Evolutionary conservation across 1,140 invertebrate species (phyloP).

Genomic region (Calephelis virginiensis): DNA sequence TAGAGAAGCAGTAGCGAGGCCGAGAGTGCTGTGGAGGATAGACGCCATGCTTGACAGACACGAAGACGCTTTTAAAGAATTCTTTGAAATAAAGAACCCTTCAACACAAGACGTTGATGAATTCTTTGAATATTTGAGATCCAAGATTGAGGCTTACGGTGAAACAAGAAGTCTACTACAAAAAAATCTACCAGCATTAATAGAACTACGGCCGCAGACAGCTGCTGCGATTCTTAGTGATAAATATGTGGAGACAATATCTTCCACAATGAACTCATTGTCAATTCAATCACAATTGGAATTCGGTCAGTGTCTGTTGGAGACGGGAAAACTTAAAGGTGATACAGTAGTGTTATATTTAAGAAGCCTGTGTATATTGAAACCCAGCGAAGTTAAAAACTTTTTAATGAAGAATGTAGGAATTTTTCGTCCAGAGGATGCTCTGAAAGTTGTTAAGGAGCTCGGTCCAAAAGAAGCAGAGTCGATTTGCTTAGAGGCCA

Average conservation of each 20-base stretch:
- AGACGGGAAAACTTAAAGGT: conserved; percentile 50
- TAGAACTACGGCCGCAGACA: conserved; percentile 49
- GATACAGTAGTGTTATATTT: conserved; percentile 55
- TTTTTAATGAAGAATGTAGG: conserved; percentile 56
- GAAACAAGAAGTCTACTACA: conserved; percentile 35
- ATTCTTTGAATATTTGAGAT: conserved; percentile 64
- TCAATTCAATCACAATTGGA: conserved; percentile 40
- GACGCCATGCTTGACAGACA: conserved; percentile 40
- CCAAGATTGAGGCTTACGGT: conserved; percentile 41
- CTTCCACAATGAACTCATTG: conserved; percentile 35
- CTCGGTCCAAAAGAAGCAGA: conserved; percentile 49
- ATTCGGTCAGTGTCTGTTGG: conserved; percentile 55
- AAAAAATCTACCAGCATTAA: conserved; percentile 40
- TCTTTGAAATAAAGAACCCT: conserved; percentile 53
- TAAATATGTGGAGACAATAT: conserved; percentile 38
- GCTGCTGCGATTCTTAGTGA: conserved; percentile 53
- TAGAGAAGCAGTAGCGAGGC: conserved; percentile 34
- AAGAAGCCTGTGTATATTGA: conserved; percentile 46
- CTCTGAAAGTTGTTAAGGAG: conserved; percentile 50
- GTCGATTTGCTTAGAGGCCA: conserved; percentile 62
- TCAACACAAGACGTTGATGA: conserved; percentile 59
- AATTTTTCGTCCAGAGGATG: conserved; percentile 60
- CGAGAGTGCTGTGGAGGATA: conserved; percentile 54
- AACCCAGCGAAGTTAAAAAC: conserved; percentile 41
- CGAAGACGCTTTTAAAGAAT: conserved; percentile 49